phyloP scores from a whole-genome alignment of 1,140 invertebrate species.

The Stegodyphus mimosarum region DNA sequence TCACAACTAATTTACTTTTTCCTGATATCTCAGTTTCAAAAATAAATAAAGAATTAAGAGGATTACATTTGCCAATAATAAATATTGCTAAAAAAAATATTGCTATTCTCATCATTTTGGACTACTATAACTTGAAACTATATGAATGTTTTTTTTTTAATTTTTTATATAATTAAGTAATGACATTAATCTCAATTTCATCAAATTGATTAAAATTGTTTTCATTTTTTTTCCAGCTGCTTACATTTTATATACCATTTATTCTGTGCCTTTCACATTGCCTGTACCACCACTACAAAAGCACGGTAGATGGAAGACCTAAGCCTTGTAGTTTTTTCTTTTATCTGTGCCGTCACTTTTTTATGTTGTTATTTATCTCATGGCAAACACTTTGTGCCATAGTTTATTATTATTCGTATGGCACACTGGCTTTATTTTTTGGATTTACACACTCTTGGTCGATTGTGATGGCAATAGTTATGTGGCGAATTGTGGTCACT shows the following conservation, averaged over 20 bases:
- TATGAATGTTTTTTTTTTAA: too few species aligned
- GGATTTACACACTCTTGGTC: slow-evolving; percentile 86
- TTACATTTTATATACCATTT: slow-evolving; percentile 79
- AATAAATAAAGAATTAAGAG: too few species aligned
- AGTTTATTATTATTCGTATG: slow-evolving; percentile 85
- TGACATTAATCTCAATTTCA: too few species aligned
- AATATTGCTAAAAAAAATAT: too few species aligned
- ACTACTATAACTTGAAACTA: too few species aligned
- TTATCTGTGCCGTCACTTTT: slow-evolving; percentile 68
- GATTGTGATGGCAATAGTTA: slow-evolving; percentile 75
- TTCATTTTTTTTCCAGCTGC: slow-evolving; percentile 70
- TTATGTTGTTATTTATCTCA: slow-evolving; percentile 73
- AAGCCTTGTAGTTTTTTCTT: slow-evolving; percentile 62
- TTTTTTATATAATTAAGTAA: too few species aligned
- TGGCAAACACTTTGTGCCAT: slow-evolving; percentile 76
- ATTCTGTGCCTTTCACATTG: slow-evolving; percentile 76
- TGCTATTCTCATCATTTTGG: too few species aligned
- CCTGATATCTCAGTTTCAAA: too few species aligned
- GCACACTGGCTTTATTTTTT: slow-evolving; percentile 79
- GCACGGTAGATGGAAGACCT: slow-evolving; percentile 3
- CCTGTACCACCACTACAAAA: slow-evolving; percentile 72
- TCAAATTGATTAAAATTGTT: not conserved
- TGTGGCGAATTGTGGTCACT: slow-evolving; percentile 74
- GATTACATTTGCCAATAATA: too few species aligned
- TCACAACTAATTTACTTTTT: too few species aligned